Evolutionary conservation across 2,113 vertebrate genomes (phyloP).

Genomic region (Eupsittula cactorum): DNA sequence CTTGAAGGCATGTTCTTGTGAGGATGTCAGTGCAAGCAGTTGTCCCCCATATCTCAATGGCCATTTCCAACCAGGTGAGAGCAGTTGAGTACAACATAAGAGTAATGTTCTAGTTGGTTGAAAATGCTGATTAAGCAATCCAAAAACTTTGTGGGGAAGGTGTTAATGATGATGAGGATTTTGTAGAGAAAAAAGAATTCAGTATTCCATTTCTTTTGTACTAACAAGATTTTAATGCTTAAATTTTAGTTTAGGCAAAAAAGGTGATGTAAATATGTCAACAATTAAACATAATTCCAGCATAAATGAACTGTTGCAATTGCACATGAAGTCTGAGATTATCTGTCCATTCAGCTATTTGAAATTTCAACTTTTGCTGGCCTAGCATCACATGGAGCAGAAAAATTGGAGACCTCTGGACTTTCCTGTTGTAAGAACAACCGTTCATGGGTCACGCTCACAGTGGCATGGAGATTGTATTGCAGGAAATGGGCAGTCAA

Average conservation of each 20-base stretch:
- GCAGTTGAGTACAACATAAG: not conserved
- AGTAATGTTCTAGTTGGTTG: not conserved
- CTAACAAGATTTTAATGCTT: not conserved
- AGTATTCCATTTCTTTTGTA: not conserved
- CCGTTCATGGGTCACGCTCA: not conserved
- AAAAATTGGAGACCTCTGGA: not conserved
- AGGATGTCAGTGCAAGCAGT: not conserved
- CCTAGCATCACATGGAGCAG: not conserved
- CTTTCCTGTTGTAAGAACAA: not conserved
- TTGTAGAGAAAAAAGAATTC: not conserved
- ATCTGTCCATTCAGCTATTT: not conserved
- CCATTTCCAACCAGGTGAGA: not conserved
- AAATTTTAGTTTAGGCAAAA: not conserved
- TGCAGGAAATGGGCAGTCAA: not conserved
- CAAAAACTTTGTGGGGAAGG: not conserved
- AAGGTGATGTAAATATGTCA: not conserved
- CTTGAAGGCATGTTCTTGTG: not conserved
- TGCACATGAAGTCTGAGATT: not conserved
- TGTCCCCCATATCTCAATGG: accelerated
- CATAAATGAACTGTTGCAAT: not conserved
- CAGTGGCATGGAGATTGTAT: not conserved
- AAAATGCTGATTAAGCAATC: not conserved
- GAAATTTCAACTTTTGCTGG: not conserved
- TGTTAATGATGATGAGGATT: not conserved
- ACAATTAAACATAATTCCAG: not conserved